phyloP scores from a whole-genome alignment of 2,797 vertebrate species.

The Acipenser transmontanus region DNA sequence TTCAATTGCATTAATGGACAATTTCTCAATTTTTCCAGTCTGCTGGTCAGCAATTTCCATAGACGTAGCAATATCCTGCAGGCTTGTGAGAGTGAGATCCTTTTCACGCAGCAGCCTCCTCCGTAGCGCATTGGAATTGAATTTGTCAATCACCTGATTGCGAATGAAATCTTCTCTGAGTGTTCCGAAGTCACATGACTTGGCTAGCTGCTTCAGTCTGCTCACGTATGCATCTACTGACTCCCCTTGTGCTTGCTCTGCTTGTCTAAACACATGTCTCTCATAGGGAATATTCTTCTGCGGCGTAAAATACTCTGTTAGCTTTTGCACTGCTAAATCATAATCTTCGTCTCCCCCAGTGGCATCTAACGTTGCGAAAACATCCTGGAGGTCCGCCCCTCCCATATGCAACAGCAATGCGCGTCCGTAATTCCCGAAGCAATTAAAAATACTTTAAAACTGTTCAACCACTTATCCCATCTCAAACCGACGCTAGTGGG shows the following conservation, averaged over 20 bases:
- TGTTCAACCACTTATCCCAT: not conserved
- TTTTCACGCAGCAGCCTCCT: conserved; percentile 9
- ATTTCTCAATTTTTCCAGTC: not conserved
- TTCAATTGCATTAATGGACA: not conserved
- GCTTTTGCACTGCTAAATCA: not conserved
- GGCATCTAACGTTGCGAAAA: not conserved
- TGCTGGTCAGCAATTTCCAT: conserved; percentile 2
- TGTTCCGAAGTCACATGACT: too few species aligned
- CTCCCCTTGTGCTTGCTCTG: not conserved
- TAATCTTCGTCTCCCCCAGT: not conserved
- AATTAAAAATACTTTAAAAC: not conserved
- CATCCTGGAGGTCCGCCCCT: too few species aligned
- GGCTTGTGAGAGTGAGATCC: not conserved
- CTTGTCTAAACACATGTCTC: conserved; percentile 10
- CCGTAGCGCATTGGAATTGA: not conserved
- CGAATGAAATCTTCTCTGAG: too few species aligned
- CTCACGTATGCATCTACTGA: conserved; percentile 6
- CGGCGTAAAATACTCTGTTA: conserved; percentile 3
- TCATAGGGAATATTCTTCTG: conserved; percentile 8
- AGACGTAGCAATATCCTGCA: not conserved
- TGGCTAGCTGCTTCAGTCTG: not conserved
- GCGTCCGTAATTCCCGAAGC: not conserved
- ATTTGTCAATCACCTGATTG: conserved; percentile 4
- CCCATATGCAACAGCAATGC: conserved; percentile 4
- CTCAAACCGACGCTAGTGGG: too few species aligned